Evolutionary conservation across 1,140 invertebrate genomes (phyloP).

Genomic region (Drosophila kohkoa): DNA sequence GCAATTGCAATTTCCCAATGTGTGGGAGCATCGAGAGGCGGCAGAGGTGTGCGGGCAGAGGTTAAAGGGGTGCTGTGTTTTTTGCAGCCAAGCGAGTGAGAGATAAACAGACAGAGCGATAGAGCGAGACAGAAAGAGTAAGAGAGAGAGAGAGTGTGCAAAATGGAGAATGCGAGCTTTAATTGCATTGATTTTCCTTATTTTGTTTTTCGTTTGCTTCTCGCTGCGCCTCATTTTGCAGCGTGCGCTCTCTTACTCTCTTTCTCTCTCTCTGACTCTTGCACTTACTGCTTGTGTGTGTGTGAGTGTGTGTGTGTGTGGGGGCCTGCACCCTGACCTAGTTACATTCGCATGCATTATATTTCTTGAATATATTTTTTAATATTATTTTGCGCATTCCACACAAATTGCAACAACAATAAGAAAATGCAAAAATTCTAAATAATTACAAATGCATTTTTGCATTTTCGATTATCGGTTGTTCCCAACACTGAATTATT

Average conservation of each 20-base stretch:
- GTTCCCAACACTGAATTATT: not conserved
- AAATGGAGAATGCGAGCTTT: slow-evolving; percentile 25
- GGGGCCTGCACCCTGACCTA: slow-evolving; percentile 79
- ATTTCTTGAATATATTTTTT: slow-evolving; percentile 39
- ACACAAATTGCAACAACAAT: slow-evolving; percentile 19
- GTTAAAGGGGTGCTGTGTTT: slow-evolving; percentile 15
- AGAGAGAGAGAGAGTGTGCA: slow-evolving; percentile 15
- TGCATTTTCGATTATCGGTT: not conserved
- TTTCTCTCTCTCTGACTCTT: slow-evolving; percentile 16
- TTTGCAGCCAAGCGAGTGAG: slow-evolving; percentile 31
- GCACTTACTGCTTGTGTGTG: not conserved
- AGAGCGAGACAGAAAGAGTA: not conserved
- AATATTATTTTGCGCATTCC: slow-evolving; percentile 46
- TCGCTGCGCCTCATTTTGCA: slow-evolving; percentile 33
- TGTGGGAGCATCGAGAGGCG: slow-evolving; percentile 9
- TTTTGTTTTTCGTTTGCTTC: slow-evolving; percentile 6
- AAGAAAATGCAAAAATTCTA: not conserved
- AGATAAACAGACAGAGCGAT: slow-evolving; percentile 5
- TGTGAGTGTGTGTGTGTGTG: not conserved
- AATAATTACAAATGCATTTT: not conserved
- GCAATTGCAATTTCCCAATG: slow-evolving; percentile 34
- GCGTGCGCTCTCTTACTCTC: slow-evolving; percentile 47
- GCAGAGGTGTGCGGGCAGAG: not conserved
- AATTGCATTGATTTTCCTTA: slow-evolving; percentile 67
- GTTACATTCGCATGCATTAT: slow-evolving; percentile 68